Conservation (phyloP, 1,140 invertebrate genomes). For the Caenorhabditis brenneri region DNA sequence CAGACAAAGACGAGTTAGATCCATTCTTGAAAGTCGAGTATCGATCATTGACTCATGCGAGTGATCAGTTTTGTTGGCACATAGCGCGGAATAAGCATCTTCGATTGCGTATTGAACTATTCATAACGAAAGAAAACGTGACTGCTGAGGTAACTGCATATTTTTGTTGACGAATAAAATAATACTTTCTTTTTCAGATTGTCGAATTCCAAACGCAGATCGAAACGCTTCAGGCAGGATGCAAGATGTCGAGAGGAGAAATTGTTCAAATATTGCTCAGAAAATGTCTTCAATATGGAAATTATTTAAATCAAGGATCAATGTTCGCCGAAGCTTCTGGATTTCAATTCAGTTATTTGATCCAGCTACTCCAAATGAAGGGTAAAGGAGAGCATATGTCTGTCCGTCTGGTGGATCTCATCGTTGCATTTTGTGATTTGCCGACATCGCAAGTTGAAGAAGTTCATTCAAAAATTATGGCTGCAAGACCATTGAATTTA, state of each 20-base stretch:
- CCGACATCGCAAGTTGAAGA: neutral
- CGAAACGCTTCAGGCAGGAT: neutral
- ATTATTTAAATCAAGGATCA: constrained; percentile 20
- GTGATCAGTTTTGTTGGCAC: constrained; percentile 27
- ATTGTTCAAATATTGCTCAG: neutral
- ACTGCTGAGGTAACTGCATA: neutral
- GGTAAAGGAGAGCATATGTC: constrained; percentile 7
- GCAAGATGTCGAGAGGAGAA: neutral
- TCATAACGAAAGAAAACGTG: constrained; percentile 12
- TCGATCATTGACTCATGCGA: neutral
- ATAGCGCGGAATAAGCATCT: constrained; percentile 18
- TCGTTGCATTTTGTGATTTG: constrained; percentile 1
- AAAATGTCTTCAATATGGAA: constrained; percentile 22
- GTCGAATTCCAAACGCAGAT: neutral
- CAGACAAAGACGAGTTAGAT: constrained; percentile 19
- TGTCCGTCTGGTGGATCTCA: neutral
- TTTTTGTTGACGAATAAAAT: neutral
- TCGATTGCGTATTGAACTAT: neutral
- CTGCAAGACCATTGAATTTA: neutral
- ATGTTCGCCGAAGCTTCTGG: constrained; percentile 5
- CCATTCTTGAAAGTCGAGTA: constrained; percentile 14
- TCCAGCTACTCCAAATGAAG: constrained; percentile 12
- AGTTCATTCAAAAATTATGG: neutral
- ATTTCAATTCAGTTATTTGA: constrained; percentile 12
- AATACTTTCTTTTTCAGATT: neutral